Base-by-base conservation (phyloP, 1,140 invertebrate species). In the Drosophila mojavensis region DNA sequence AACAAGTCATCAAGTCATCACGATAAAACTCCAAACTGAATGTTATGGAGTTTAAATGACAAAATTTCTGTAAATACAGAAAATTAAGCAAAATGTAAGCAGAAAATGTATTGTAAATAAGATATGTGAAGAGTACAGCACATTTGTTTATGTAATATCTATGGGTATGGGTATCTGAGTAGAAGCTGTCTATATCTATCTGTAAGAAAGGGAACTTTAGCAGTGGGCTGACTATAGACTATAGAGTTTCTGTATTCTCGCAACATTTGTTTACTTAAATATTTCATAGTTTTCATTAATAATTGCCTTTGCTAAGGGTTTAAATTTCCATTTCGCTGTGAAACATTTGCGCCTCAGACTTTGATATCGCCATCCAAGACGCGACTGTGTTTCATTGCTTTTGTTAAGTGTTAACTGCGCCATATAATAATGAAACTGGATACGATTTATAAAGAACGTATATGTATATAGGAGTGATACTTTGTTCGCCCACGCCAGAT, bases 311-410 rank as follows among this genome's bases (percentile, higher is more conserved):
- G 15, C 9, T 64, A 59, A 41, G 5, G 6, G 4, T 7, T 33
- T 33, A 5, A 30, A 30, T 5, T 30, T 30, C 28, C 28, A 30
- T 0, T 30, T 24, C 20, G 20, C 20, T 5, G 28, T 30, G 28
- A 30, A 30, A 6, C 54, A 73, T 79, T 67, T 75, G 60, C 50
- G 36, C 17, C n/a, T 39, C 5, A 43, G 56, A 64, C 36, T 71
- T 61, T 58, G 65, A 75, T 65, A 65, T 45, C 54, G n/a, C 30
- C 61, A 56, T 75, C 45, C 33, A 81, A 74, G 17, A 17, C 17
- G 17, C 17, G 17, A 17, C 20, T 24, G 20, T 24, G 3, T 24
- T 24, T 24, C 20, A 24, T 24, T 24, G 74, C 50, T 58, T 69
- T 69, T 61, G 66, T 69, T 69, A 45, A 61, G 13, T 20, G 20